A percentile compares a stretch with the other conserved stretches of the same genome.
These are phyloP conservation scores for Hoplostethus atlanticus DNA, from an alignment of 2,797 vertebrate genomes.

Conservation along the genomic window DNA sequence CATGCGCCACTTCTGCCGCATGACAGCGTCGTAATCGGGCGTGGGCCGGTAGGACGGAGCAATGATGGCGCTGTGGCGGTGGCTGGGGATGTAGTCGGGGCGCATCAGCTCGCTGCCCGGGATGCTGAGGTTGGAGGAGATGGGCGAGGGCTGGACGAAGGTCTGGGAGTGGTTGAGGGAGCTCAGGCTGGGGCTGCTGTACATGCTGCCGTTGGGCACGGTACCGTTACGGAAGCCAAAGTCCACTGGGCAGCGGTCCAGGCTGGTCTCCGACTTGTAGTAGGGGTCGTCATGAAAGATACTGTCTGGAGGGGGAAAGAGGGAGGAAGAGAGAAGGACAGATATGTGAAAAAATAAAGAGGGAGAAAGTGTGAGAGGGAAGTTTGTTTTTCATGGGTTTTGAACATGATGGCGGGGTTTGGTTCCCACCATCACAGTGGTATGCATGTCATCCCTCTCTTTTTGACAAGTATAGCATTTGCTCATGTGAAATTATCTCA, in stretches of 20 bases:
- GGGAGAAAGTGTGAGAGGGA: not conserved
- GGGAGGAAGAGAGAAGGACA: not conserved
- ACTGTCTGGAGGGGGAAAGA: conserved; percentile 85
- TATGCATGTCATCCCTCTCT: conserved; percentile 30
- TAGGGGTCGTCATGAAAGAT: conserved; percentile 96
- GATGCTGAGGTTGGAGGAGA: conserved; percentile 96
- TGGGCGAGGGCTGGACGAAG: conserved; percentile 91
- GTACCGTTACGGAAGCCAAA: conserved; percentile 91
- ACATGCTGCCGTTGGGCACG: conserved; percentile 93
- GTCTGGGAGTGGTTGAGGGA: conserved; percentile 95
- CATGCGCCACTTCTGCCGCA: conserved; percentile 92
- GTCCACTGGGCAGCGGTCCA: conserved; percentile 89
- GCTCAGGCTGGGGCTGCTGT: conserved; percentile 94
- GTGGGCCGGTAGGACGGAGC: conserved; percentile 96
- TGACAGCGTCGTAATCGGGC: conserved; percentile 95
- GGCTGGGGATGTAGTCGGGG: conserved; percentile 94
- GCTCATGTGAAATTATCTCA: conserved; percentile 58
- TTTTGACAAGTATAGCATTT: conserved; percentile 44
- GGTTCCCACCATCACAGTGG: conserved; percentile 29
- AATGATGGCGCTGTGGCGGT: conserved; percentile 96
- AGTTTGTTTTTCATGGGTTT: not conserved
- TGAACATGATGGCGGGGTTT: conserved; percentile 6
- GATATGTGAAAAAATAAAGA: not conserved
- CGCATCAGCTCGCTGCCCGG: conserved; percentile 95
- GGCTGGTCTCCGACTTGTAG: conserved; percentile 94